These are phyloP conservation scores for Brachymystax lenok DNA, from an alignment of 2,797 vertebrate genomes.

Conservation along the genomic window DNA sequence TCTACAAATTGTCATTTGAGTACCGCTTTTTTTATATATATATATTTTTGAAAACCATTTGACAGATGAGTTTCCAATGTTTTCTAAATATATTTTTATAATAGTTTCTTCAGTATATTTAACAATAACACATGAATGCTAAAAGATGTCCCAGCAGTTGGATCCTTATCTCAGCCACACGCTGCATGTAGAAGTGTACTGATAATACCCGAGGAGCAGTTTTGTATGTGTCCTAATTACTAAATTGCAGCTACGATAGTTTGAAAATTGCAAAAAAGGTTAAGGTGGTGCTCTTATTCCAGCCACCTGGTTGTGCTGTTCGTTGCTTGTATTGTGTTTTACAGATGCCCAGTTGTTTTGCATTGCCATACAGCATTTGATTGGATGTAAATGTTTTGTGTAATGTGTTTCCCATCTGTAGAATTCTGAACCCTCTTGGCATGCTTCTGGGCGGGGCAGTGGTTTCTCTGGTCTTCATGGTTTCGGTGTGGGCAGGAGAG, in stretches of 20 bases:
- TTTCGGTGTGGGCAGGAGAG: slow-evolving; percentile 92
- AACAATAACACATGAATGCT: not conserved
- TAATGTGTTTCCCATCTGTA: slow-evolving; percentile 50
- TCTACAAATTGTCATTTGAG: not conserved
- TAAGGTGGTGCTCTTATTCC: slow-evolving; percentile 13
- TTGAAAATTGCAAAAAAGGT: not conserved
- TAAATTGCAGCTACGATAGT: not conserved
- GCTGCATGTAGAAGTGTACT: not conserved
- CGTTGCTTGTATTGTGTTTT: not conserved
- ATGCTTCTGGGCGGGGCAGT: slow-evolving; percentile 91
- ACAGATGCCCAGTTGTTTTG: not conserved
- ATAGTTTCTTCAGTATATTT: not conserved
- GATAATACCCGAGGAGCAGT: not conserved
- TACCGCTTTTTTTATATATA: not conserved
- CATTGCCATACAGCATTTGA: slow-evolving; percentile 6
- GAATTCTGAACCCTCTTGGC: slow-evolving; percentile 91
- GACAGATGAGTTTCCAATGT: not conserved
- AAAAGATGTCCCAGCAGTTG: not conserved
- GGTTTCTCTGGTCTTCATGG: slow-evolving; percentile 88
- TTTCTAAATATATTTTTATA: not conserved
- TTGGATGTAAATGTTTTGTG: not conserved
- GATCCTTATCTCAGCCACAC: not conserved
- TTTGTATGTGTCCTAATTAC: not conserved
- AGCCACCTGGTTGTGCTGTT: slow-evolving; percentile 60
- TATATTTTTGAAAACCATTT: not conserved